A percentile compares a stretch with the other conserved stretches of the same genome.
These are phyloP conservation scores for Acleris cristana DNA, from an alignment of 2,888 invertebrate genomes.

Conservation along the genomic window DNA sequence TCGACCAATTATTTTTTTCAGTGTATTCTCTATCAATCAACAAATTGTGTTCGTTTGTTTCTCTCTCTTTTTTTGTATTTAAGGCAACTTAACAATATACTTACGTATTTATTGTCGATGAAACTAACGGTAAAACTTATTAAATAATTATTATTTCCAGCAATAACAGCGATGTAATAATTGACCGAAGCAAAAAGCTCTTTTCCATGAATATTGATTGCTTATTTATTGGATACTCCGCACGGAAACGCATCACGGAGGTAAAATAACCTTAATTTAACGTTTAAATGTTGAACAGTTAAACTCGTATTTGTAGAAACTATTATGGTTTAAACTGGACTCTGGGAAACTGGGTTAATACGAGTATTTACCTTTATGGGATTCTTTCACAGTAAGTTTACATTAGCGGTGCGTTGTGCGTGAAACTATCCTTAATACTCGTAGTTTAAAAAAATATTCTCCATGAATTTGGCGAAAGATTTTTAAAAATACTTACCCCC, in stretches of 20 bases:
- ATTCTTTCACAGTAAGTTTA: neutral
- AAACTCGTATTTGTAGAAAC: no score
- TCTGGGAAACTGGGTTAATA: neutral
- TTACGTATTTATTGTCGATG: neutral
- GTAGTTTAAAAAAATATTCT: no score
- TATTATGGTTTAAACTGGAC: no score
- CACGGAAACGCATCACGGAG: neutral
- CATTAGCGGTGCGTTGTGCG: no score
- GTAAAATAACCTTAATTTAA: neutral
- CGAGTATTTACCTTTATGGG: neutral
- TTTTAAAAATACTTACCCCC: no score
- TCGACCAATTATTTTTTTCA: no score
- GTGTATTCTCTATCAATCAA: no score
- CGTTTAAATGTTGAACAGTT: neutral
- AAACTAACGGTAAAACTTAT: neutral
- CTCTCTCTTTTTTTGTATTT: no score
- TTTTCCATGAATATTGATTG: slow-evolving; percentile 18
- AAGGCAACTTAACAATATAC: no score
- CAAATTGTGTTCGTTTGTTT: no score
- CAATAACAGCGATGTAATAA: neutral
- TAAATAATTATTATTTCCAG: neutral
- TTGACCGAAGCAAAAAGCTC: neutral
- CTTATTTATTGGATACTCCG: slow-evolving; percentile 6
- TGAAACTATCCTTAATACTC: no score
- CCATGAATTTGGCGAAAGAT: no score